Base-by-base conservation (phyloP, 2,113 vertebrate genomes). In the Burhinus oedicnemus region DNA sequence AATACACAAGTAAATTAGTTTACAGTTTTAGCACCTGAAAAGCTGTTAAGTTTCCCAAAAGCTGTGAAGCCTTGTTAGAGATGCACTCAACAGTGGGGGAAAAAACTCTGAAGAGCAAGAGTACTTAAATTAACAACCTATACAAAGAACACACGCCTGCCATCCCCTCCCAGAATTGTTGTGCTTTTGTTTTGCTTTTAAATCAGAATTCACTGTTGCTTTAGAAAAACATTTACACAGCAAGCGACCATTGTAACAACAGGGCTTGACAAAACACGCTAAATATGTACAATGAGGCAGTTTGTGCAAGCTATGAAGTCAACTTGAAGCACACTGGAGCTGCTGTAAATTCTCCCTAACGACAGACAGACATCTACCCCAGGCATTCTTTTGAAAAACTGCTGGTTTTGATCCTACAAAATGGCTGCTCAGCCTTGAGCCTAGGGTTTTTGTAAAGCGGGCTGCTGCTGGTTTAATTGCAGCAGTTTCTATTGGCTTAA, bases 11-110 rank as follows among this genome's bases (percentile, higher is more conserved):
- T 4, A 77, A 91, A 68, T 52, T 23, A 54, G n/a, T 80, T 68
- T 49, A 72, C 40, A 90, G 26, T 26, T 84, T 84, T 54, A 52
- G n/a, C 44, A 18, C 20, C 30, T 72, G 44, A 78, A 90, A 68
- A 91, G n/a, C 72, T 86, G 80, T 76, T 62, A 83, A 51, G 17
- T 61, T 95, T 88, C 44, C 57, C 68, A 44, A 88, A 89, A 80
- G 69, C 71, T 71, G 68, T 52, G 49, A 83, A 91, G 34, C 12
- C 42, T 54, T 51, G 15, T 54, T 58, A 60, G 38, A 76, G 21
- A 66, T 17, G 26, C 25, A 61, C 8, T 90, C n/a, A 69, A 8
- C 34, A 44, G 9, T 36, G 2, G n/a, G 13, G n/a, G n/a, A n/a
- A 23, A 3, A 52, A 70, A 81, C 12, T 58, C n/a, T 30, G 40